Base-by-base conservation (phyloP, 2,797 vertebrate genomes). In the Dallia pectoralis region DNA sequence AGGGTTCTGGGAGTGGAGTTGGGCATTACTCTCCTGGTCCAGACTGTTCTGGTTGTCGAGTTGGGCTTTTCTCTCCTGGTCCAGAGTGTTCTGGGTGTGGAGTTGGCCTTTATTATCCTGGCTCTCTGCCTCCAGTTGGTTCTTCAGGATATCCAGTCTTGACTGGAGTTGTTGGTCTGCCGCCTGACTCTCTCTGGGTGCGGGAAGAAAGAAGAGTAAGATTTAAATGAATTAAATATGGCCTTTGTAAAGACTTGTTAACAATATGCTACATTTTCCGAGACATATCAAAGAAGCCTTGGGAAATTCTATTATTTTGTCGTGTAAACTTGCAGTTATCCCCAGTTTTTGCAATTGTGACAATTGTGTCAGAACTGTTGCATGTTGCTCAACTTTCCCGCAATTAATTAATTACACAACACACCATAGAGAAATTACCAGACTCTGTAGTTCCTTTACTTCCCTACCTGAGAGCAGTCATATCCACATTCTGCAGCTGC, bases 401-500 rank as follows among this genome's bases (percentile, higher is more conserved):
- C 40, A 12, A 44, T 6, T 44, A n/a, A 19, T 15, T 19, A 19
- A 51, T 51, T 19, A 22, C 9, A 56, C 25, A 22, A 9, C 22
- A 4, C 22, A 59, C 53, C 25, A 25, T 25, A 3, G 53, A 7
- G 53, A 11, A 27, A 25, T 14, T 59, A 25, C 53, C 11, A 14
- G 53, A 4, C 53, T 22, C n/a, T 14, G 22, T 59, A 59, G 22
- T 59, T 0, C 29, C 85, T 88, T 69, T 16, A 77, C 71, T 93
- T 48, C 69, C 51, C 51, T 59, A 71, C 70, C 70, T 62, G 25
- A 71, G 70, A 5, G 70, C 22, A 40, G 15, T 48, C 56, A 71
- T 71, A 14, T 63, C 70, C n/a, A 56, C 79, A 0, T 85, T 91
- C 3, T 81, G 87, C 61, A 78, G 79, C 72, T 94, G 66, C 49